A percentile compares a stretch with the other conserved stretches of the same genome.
Evolutionary conservation across 2,113 vertebrate genomes (phyloP).

Genomic region (Microcebus lehilahytsara): DNA sequence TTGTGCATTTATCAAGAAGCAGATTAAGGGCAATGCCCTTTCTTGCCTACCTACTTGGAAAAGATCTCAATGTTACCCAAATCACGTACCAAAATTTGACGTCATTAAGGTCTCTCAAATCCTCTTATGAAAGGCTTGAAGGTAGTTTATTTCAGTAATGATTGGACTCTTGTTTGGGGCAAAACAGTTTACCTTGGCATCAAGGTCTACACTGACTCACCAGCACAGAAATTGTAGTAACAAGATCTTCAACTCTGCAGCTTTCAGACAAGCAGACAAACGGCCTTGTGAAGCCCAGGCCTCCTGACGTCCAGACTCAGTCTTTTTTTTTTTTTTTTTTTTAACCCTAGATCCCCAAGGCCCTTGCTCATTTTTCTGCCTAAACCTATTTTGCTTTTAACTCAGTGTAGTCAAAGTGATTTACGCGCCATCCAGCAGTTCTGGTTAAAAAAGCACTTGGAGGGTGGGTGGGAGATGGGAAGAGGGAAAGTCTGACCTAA

Average conservation of each 20-base stretch:
- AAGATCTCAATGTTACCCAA: background rate
- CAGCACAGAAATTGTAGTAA: background rate
- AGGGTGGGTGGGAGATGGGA: background rate
- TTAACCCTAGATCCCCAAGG: fast-evolving
- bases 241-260: no score
- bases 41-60: background rate
- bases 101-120: constrained; percentile 39
- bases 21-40: constrained; percentile 37
- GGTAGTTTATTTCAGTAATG: background rate
- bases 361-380: background rate
- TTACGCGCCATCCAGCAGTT: background rate
- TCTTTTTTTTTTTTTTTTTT: background rate
- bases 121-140: constrained; percentile 11
- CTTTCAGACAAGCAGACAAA: background rate
- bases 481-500: background rate
- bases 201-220: background rate
- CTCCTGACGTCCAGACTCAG: background rate
- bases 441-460: background rate
- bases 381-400: background rate
- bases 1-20: background rate
- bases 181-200: background rate
- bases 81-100: background rate
- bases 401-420: background rate
- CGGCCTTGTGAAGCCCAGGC: background rate
- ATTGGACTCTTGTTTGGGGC: background rate